These are phyloP conservation scores for Fistularia commersonii DNA, from an alignment of 2,797 vertebrate genomes.

Conservation along the genomic window DNA sequence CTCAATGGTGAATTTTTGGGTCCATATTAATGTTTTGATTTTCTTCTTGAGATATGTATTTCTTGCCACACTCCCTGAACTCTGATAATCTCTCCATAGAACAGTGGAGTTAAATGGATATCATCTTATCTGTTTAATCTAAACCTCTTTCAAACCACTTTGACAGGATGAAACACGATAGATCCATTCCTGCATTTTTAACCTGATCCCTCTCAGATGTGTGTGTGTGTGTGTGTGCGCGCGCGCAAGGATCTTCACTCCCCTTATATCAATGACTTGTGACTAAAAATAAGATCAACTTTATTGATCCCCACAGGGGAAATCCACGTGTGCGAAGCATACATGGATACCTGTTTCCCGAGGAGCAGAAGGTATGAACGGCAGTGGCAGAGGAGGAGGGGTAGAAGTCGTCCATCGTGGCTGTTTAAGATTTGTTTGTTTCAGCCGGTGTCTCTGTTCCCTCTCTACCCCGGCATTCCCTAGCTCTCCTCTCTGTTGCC, in stretches of 20 bases:
- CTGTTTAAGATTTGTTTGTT: constrained; percentile 43
- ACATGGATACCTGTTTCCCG: neutral
- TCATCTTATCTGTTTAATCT: constrained; percentile 10
- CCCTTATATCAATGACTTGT: neutral
- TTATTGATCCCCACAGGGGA: too few species aligned
- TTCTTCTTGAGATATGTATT: too few species aligned
- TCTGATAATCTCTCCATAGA: too few species aligned
- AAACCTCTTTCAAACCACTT: constrained; percentile 4
- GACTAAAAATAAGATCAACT: constrained; percentile 3
- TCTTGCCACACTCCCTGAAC: too few species aligned
- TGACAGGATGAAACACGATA: constrained; percentile 26
- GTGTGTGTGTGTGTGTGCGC: neutral
- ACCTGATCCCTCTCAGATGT: constrained; percentile 11
- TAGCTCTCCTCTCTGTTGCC: constrained; percentile 30
- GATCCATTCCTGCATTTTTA: constrained; percentile 6
- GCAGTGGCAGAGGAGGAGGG: constrained; percentile 1
- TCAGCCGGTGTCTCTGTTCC: constrained; percentile 22
- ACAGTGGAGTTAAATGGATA: too few species aligned
- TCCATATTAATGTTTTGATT: too few species aligned
- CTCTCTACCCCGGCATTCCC: constrained; percentile 45
- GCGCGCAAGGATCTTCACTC: neutral
- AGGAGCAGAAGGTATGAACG: neutral
- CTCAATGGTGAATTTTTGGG: too few species aligned
- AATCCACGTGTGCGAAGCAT: neutral
- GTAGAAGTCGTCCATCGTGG: constrained; percentile 19